Base-by-base conservation (phyloP, 2,113 vertebrate species). In the Propithecus coquereli region DNA sequence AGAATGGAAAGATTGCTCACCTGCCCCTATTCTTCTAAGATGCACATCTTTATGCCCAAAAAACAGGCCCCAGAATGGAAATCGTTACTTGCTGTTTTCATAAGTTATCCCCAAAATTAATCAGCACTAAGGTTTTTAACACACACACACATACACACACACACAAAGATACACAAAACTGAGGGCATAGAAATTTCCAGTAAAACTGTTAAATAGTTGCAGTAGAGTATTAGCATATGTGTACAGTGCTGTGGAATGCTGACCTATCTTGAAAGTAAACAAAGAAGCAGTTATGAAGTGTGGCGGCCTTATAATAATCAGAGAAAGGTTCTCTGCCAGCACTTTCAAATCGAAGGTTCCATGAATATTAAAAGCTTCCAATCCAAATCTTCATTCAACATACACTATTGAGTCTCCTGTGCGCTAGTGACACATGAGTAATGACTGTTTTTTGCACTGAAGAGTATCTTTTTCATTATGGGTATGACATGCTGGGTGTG, bases 301-400 rank as follows among this genome's bases (percentile, higher is more conserved):
- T 71, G 87, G 87, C 73, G 16, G 22, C 84, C 97, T 97, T 37
- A 34, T 23, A 95, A 70, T 88, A 89, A 90, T 94, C 96, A 95
- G 95, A 84, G 70, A 77, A 88, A 98, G 95, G 94, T 86, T 96
- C 88, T 97, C 94, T 94, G 70, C 93, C 84, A 97, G 90, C 66
- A 89, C 96, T 47, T 97, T 97, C 52, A 47, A 97, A 98, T 77
- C 87, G 74, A 96, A 94, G 89, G 59, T 84, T 96, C 97, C 32
- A 50, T 14, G 30, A 52, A 16, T n/a, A 96, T 3, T 25, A 94
- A 93, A 73, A 94, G 63, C 71, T 94, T 96, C 79, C 89, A 34
- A 79, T 43, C 59, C 87, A 94, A 27, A 61, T 22, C 63, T 77
- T 74, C 61, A 92, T 45, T 79, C 54, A 47, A 17, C 11, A 74